Evolutionary conservation across 2,113 vertebrate genomes (phyloP), one percentile per base, ranked within the genome.

Genomic region (Xenus cinereus): DNA sequence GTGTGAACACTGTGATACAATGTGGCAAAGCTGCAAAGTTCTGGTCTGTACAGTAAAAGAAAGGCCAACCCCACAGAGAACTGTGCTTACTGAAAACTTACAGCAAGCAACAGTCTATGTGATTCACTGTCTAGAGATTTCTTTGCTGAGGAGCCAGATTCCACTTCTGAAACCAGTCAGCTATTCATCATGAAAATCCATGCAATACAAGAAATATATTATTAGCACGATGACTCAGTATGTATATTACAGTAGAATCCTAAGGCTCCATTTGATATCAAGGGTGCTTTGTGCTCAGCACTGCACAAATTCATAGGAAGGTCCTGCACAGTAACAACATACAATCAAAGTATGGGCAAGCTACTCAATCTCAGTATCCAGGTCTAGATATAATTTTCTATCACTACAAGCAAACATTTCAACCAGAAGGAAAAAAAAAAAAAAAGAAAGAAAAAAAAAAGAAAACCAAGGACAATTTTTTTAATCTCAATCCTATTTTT

Each of bases 201-300:
- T 4, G 64, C 54, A 54, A 64, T 81, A 71, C 51, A 80, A 87
- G 43, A 75, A 71, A 64, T 32, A 43, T 37, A 89, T 88, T 93
- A 63, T 84, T 82, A 95, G 86, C 71, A 60, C 5, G 6, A 56
- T 81, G 62, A 74, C 56, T 93, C 64, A 75, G 64, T 60, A 56
- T 10, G 10, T 32, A 20, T 74, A 12, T 81, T 53, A 48, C 79
- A 75, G 59, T 10, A 86, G 48, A 28, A 76, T 22, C 84, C 91
- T 57, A 30, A 87, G 54, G 78, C 75, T 85, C 59, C 41, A 6
- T 16, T 79, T 15, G 32, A 41, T 30, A 95, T 51, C 64, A 92
- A 94, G 69, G 92, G 50, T 89, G 62, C 73, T 92, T 90, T 95
- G 74, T 89, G 80, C 30, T 72, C 53, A 67, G 60, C 41, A 24